Evolutionary conservation across 2,888 invertebrate genomes (phyloP).

Genomic region (Achlya flavicornis): DNA sequence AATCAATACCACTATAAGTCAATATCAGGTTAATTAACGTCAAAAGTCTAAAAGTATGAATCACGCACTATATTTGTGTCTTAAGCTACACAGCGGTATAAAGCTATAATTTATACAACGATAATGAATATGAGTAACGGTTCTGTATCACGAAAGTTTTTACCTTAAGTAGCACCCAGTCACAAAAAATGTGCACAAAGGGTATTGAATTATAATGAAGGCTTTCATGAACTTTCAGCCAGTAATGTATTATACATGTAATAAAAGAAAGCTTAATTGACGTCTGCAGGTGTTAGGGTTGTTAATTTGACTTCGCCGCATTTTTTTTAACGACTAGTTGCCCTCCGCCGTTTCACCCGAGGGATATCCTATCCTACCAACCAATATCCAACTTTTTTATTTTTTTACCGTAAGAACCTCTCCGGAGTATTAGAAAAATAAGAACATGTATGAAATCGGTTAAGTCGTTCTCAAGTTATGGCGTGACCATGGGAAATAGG

Average conservation of each 20-base stretch:
- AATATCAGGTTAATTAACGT: slow-evolving; percentile 54
- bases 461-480: too few species aligned
- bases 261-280: slow-evolving; percentile 23
- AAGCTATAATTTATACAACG: slow-evolving; percentile 76
- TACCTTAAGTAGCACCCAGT: slow-evolving; percentile 62
- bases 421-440: too few species aligned
- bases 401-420: too few species aligned
- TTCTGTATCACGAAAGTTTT: slow-evolving; percentile 72
- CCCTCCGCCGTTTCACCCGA: too few species aligned
- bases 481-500: too few species aligned
- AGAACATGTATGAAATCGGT: too few species aligned
- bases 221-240: slow-evolving; percentile 41
- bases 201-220: slow-evolving; percentile 64
- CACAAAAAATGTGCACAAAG: slow-evolving; percentile 63
- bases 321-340: background rate
- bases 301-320: background rate
- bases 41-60: slow-evolving; percentile 54
- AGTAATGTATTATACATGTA: slow-evolving; percentile 43
- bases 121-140: slow-evolving; percentile 79
- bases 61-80: slow-evolving; percentile 62
- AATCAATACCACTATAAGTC: slow-evolving; percentile 23
- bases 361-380: too few species aligned
- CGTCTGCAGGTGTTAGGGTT: background rate
- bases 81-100: slow-evolving; percentile 60
- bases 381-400: too few species aligned